These are phyloP conservation scores for Oryzaephilus surinamensis DNA, from an alignment of 1,140 invertebrate species.

Conservation along the genomic window DNA sequence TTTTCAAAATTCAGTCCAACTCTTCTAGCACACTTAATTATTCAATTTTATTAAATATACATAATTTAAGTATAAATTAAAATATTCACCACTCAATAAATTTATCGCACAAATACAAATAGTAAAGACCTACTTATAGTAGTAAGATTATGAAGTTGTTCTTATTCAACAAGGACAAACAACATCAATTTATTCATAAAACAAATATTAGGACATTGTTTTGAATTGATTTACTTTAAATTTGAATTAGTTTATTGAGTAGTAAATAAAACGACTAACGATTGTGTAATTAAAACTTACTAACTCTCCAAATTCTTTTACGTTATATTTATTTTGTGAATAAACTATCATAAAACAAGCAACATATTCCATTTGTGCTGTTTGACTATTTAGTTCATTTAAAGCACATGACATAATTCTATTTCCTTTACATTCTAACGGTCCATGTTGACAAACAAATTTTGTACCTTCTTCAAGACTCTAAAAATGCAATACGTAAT, in stretches of 20 bases:
- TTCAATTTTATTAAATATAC: too few relatives aligned
- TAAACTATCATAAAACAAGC: slow-evolving; percentile 29
- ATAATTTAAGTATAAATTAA: too few relatives aligned
- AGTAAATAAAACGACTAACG: slow-evolving; percentile 7
- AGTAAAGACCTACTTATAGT: too few relatives aligned
- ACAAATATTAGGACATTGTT: slow-evolving; percentile 24
- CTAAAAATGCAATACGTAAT: slow-evolving; percentile 12
- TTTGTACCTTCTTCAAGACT: slow-evolving; percentile 18
- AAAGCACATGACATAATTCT: slow-evolving; percentile 28
- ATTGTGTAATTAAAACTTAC: slow-evolving; percentile 12
- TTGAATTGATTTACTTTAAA: slow-evolving; percentile 1
- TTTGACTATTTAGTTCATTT: slow-evolving; percentile 17
- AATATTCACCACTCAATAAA: too few relatives aligned
- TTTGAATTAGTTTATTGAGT: too few relatives aligned
- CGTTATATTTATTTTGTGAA: slow-evolving; percentile 10
- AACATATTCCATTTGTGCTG: slow-evolving; percentile 25
- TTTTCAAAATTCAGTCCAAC: slow-evolving; percentile 32
- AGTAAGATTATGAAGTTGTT: too few relatives aligned
- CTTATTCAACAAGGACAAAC: too few relatives aligned
- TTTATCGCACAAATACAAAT: too few relatives aligned
- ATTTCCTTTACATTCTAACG: slow-evolving; percentile 28
- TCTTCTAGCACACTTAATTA: slow-evolving; percentile 41
- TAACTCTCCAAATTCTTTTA: slow-evolving; percentile 19
- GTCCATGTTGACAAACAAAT: slow-evolving; percentile 31
- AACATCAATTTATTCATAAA: too few relatives aligned